These are phyloP conservation scores for Caranx melampygus DNA, from an alignment of 2,113 vertebrate species.

Conservation along the genomic window DNA sequence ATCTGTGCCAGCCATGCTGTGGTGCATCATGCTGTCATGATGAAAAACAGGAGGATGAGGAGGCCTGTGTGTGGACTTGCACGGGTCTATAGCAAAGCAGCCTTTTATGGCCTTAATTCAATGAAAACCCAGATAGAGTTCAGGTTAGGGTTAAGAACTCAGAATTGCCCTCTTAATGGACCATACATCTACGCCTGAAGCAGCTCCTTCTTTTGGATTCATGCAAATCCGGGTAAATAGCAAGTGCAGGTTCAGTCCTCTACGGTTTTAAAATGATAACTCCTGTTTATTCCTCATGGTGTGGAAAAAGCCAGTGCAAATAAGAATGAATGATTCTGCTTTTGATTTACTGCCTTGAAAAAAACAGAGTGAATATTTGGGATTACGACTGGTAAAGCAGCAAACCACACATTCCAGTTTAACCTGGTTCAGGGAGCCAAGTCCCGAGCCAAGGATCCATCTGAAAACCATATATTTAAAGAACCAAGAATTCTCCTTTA, in stretches of 20 bases:
- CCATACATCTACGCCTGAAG: conserved; percentile 46
- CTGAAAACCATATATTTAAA: conserved; percentile 21
- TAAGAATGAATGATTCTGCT: not conserved
- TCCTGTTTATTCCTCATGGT: conserved; percentile 1
- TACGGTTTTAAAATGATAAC: not conserved
- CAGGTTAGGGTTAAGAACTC: conserved; percentile 56
- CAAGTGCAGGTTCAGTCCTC: conserved; percentile 12
- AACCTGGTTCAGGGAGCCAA: conserved; percentile 24
- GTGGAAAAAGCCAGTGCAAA: not conserved
- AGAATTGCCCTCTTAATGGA: conserved; percentile 52
- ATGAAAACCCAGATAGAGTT: conserved; percentile 42
- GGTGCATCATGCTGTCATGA: conserved; percentile 38
- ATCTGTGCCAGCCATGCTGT: conserved; percentile 34
- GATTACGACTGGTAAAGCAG: not conserved
- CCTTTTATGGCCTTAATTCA: conserved; percentile 57
- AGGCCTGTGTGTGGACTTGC: conserved; percentile 52
- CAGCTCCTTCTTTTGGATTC: conserved; percentile 25
- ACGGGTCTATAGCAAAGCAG: conserved; percentile 47
- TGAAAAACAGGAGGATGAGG: conserved; percentile 30
- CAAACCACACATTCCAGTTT: conserved; percentile 33
- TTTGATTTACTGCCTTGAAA: conserved; percentile 17
- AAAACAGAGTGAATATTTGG: not conserved
- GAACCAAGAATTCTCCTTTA: conserved; percentile 24
- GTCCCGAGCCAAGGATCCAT: conserved; percentile 14
- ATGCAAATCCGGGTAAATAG: conserved; percentile 8